Evolutionary conservation across 2,888 invertebrate genomes (phyloP).

Genomic region (Loripinus fragilis): DNA sequence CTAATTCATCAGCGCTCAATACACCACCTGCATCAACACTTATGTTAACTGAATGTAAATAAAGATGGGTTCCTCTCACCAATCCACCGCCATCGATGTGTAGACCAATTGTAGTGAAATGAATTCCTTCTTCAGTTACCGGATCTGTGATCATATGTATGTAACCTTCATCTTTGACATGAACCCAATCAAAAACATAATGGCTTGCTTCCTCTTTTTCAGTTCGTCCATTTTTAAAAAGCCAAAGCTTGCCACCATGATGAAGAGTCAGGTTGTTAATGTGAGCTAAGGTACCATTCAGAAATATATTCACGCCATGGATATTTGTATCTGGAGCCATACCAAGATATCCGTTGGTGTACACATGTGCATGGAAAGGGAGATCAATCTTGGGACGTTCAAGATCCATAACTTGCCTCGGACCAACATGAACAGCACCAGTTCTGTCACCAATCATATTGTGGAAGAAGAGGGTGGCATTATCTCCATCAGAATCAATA

Average conservation of each 20-base stretch:
- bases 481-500: slow-evolving; percentile 59
- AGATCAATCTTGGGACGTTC: slow-evolving; percentile 68
- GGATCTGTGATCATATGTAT: slow-evolving; percentile 74
- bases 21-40: slow-evolving; percentile 71
- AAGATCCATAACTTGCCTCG: slow-evolving; percentile 69
- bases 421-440: slow-evolving; percentile 71
- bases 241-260: slow-evolving; percentile 68
- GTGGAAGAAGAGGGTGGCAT: slow-evolving; percentile 64
- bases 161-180: slow-evolving; percentile 71
- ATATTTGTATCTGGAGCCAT: slow-evolving; percentile 71
- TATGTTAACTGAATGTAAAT: slow-evolving; percentile 67
- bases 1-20: slow-evolving; percentile 69
- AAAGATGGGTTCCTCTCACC: slow-evolving; percentile 69
- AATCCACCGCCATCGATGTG: slow-evolving; percentile 74
- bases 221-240: slow-evolving; percentile 68
- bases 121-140: slow-evolving; percentile 64
- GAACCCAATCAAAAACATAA: slow-evolving; percentile 69
- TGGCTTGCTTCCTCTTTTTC: slow-evolving; percentile 56
- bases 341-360: slow-evolving; percentile 69
- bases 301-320: slow-evolving; percentile 70
- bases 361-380: slow-evolving; percentile 74
- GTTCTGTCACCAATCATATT: slow-evolving; percentile 77
- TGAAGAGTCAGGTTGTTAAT: slow-evolving; percentile 73
- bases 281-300: slow-evolving; percentile 72
- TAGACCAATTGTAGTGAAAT: slow-evolving; percentile 62